Conservation (phyloP, 2,113 vertebrate genomes). For the Petrocephalus zakoni region DNA sequence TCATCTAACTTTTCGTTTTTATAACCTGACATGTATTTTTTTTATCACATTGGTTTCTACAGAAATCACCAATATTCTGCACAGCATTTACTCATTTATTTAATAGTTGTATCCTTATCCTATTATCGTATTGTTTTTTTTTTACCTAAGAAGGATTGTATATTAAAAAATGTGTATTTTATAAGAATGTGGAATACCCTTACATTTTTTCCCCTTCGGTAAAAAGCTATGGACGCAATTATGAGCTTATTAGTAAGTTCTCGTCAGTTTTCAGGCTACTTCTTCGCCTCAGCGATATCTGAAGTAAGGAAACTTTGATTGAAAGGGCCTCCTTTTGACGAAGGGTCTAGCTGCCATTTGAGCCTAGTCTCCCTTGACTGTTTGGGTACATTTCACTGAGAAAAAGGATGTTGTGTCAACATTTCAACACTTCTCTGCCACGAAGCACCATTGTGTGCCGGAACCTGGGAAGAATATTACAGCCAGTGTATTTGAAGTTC, state of each 20-base stretch:
- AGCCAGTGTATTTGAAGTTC: slow-evolving; percentile 36
- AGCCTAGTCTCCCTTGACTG: slow-evolving; percentile 11
- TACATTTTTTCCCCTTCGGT: not conserved
- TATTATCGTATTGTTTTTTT: not conserved
- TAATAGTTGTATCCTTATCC: not conserved
- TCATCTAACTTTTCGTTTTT: not conserved
- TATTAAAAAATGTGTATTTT: not conserved
- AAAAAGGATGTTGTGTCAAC: slow-evolving; percentile 27
- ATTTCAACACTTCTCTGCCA: slow-evolving; percentile 19
- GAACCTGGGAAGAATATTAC: slow-evolving; percentile 33
- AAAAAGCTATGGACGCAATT: not conserved
- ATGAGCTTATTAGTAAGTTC: not conserved
- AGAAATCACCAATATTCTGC: not conserved
- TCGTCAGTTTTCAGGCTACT: not conserved
- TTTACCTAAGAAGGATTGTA: not conserved
- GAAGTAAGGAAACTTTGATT: slow-evolving; percentile 8
- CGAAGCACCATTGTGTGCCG: slow-evolving; percentile 30
- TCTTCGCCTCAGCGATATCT: not conserved
- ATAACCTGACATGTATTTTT: not conserved
- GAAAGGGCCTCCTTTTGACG: slow-evolving; percentile 18
- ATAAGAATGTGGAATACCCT: not conserved
- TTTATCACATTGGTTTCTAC: not conserved
- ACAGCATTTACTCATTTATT: not conserved
- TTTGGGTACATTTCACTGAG: slow-evolving; percentile 22
- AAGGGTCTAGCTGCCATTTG: slow-evolving; percentile 11